Conservation (phyloP, 2,797 vertebrate genomes). For the Gouania willdenowi region DNA sequence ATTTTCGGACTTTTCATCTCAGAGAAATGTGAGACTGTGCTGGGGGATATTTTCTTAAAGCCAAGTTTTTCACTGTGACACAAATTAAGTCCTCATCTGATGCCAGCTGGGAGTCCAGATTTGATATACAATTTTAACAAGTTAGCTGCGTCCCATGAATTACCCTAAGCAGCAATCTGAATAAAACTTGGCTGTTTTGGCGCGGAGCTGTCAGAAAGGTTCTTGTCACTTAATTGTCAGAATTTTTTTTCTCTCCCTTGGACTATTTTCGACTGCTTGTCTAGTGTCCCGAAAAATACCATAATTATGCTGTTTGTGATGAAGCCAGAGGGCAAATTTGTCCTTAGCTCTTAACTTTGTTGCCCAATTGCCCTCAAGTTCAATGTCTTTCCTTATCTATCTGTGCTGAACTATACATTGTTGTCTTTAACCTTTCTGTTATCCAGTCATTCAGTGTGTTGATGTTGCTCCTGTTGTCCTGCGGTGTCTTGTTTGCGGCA, state of each 20-base stretch:
- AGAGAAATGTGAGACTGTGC: constrained; percentile 8
- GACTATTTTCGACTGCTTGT: constrained; percentile 59
- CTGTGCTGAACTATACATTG: constrained; percentile 70
- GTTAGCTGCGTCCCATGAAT: constrained; percentile 43
- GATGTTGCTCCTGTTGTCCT: constrained; percentile 41
- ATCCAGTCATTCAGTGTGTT: constrained; percentile 20
- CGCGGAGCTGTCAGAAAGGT: constrained; percentile 54
- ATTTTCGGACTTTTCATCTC: constrained; percentile 43
- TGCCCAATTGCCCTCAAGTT: constrained; percentile 68
- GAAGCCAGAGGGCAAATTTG: constrained; percentile 63
- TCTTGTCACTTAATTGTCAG: constrained; percentile 67
- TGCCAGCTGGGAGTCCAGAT: constrained; percentile 64
- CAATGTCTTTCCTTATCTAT: constrained; percentile 71
- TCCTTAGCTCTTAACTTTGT: constrained; percentile 67
- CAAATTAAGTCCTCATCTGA: constrained; percentile 47
- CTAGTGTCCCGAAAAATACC: constrained; percentile 66
- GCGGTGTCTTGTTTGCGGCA: constrained; percentile 42
- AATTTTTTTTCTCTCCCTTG: constrained; percentile 38
- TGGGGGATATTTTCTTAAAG: constrained; percentile 29
- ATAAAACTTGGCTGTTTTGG: constrained; percentile 67
- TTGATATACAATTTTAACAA: constrained; percentile 68
- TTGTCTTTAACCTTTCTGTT: constrained; percentile 71
- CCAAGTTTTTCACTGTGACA: constrained; percentile 10
- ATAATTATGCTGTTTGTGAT: constrained; percentile 74
- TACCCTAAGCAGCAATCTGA: constrained; percentile 57